Conservation (phyloP, 2,888 invertebrate species). For the Caenorhabditis sp. region DNA sequence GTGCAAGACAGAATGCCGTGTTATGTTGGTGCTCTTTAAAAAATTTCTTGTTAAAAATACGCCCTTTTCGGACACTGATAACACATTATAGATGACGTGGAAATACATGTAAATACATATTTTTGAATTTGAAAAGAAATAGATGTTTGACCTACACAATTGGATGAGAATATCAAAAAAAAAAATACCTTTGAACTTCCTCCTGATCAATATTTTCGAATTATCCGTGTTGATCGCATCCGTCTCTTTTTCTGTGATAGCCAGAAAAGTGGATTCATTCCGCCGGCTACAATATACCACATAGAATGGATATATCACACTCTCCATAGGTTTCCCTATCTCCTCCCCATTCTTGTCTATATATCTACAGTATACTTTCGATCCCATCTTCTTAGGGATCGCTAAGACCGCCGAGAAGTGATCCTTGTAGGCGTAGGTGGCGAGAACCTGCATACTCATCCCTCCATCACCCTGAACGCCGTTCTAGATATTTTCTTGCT, state of each 20-base stretch:
- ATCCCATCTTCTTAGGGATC: constrained; percentile 15
- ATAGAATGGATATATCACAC: constrained; percentile 27
- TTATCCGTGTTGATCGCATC: constrained; percentile 14
- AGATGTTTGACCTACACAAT: no score
- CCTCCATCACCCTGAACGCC: background rate
- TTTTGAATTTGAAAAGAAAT: no score
- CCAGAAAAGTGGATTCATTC: constrained; percentile 9
- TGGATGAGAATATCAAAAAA: background rate
- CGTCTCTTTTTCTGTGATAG: constrained; percentile 8
- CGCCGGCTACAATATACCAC: constrained; percentile 35
- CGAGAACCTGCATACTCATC: constrained; percentile 2
- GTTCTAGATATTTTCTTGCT: background rate
- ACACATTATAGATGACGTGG: no score
- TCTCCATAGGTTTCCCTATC: constrained; percentile 16
- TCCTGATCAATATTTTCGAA: constrained; percentile 9
- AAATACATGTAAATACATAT: no score
- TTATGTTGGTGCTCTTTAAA: constrained; percentile 32
- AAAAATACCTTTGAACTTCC: constrained; percentile 26
- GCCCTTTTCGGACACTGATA: no score
- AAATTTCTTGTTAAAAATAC: background rate
- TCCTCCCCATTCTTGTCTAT: constrained; percentile 22
- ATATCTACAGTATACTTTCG: constrained; percentile 22
- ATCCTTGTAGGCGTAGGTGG: constrained; percentile 33
- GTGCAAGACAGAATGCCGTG: constrained; percentile 30
- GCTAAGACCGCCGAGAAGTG: constrained; percentile 25